These are phyloP conservation scores for Enteromius fasciolatus DNA, from an alignment of 2,797 vertebrate genomes.

Conservation along the genomic window DNA sequence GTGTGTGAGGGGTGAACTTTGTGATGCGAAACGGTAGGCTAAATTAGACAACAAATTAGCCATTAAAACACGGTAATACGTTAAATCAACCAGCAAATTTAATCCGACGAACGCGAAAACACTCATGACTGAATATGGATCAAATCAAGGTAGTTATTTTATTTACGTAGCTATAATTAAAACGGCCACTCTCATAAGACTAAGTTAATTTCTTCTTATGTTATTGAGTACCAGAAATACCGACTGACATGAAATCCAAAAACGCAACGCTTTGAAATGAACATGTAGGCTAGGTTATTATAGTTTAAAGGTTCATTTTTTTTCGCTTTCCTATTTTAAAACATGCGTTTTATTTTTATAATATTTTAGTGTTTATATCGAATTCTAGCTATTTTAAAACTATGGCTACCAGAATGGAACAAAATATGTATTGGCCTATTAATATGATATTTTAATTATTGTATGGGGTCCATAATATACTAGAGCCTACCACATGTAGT, in stretches of 20 bases:
- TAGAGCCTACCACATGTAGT: not conserved
- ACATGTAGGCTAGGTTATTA: not conserved
- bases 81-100: conserved; percentile 5
- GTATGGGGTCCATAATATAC: not conserved
- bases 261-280: not conserved
- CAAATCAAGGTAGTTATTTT: not conserved
- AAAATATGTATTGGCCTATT: not conserved
- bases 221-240: not conserved
- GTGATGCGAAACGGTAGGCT: conserved; percentile 33
- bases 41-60: conserved; percentile 31
- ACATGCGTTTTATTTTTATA: not conserved
- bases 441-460: not conserved
- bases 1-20: conserved; percentile 35
- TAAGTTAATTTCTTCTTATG: not conserved
- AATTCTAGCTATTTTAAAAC: not conserved
- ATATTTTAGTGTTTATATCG: not conserved
- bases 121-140: not conserved
- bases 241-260: not conserved
- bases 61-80: conserved; percentile 11
- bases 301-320: not conserved
- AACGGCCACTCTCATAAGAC: not conserved
- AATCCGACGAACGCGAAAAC: not conserved
- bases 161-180: not conserved
- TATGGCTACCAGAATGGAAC: not conserved
- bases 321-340: not conserved